Base-by-base conservation (phyloP, 2,797 vertebrate species). In the Choloepus didactylus region DNA sequence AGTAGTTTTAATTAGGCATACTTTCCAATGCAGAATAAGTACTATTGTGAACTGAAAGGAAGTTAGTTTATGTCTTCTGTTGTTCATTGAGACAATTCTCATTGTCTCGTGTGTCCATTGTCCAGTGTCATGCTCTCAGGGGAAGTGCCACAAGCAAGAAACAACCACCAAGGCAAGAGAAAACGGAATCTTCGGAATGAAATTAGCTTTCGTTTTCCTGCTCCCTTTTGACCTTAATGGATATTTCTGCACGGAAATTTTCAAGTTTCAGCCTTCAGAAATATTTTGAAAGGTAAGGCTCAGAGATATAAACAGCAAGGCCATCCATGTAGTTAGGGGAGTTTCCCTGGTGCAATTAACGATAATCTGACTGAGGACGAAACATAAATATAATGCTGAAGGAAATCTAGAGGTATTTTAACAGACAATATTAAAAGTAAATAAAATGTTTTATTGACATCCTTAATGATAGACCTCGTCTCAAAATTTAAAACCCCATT, bases 1-100 rank as follows among this genome's bases (percentile, higher is more conserved):
- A 94, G 88, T 85, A 25, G 88, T 89, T 27, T 64, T 87, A 93
- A 87, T 79, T 87, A 91, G 62, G 79, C 90, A 59, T 21, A 83
- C 54, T 95, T 97, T 97, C 96, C 95, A 96, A 31, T 19, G 76
- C 86, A 94, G 89, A 86, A 44, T 87, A 87, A 96, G 81, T 46
- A 82, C 73, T 75, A 87, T 69, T 54, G 3, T 27, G 59, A 77
- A 60, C 44, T 31, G 49, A 77, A 93, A 87, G 70, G 27, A 84
- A 92, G 62, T 87, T 69, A 95, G 89, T 94, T 93, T 93, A 64
- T 31, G 11, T 87, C 73, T 83, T 69, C 88, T 87, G 66, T 77
- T 94, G 82, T 87, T 95, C 95, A 85, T n/a, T 93, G 86, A 96
- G 86, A 94, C 41, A 12, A 60, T 90, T 92, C 73, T 85, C 41